Evolutionary conservation across 2,888 invertebrate genomes (phyloP).

Genomic region (Sicus ferrugineus): DNA sequence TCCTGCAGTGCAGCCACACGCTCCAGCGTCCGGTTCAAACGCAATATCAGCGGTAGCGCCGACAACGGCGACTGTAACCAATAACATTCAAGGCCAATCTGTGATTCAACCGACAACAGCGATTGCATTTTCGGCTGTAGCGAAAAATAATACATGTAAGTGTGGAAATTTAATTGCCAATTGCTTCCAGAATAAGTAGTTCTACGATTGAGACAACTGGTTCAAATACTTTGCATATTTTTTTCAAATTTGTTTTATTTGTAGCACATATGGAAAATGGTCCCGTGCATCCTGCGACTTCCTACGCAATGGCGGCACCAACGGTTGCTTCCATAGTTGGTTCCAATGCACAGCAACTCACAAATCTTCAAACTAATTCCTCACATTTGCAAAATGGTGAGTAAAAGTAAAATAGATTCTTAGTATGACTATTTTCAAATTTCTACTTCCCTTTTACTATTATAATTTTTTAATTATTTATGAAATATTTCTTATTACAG

Average conservation of each 20-base stretch:
- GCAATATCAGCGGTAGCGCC: conserved; percentile 40
- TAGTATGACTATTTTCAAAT: neutral
- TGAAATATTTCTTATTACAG: neutral
- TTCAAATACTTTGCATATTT: neutral
- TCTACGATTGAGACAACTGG: neutral
- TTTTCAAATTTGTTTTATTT: conserved; percentile 19
- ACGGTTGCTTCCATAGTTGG: conserved; percentile 58
- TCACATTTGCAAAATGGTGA: conserved; percentile 62
- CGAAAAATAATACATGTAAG: conserved; percentile 67
- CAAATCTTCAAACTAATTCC: conserved; percentile 64
- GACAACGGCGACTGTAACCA: conserved; percentile 45
- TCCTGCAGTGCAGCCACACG: conserved; percentile 59
- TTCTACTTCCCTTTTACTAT: neutral
- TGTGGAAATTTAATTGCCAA: conserved; percentile 37
- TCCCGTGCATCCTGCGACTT: conserved; percentile 55
- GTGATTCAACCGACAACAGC: conserved; percentile 64
- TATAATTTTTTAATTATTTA: neutral
- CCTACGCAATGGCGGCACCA: conserved; percentile 53
- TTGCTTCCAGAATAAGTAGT: too few species aligned
- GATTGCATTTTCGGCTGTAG: conserved; percentile 72
- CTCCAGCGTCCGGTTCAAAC: conserved; percentile 60
- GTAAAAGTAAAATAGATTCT: conserved; percentile 13
- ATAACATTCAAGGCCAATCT: conserved; percentile 63
- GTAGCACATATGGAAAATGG: conserved; percentile 64
- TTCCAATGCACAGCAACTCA: conserved; percentile 53